Evolutionary conservation across 2,888 invertebrate species (phyloP).

Genomic region (Rhamnusium bicolor): DNA sequence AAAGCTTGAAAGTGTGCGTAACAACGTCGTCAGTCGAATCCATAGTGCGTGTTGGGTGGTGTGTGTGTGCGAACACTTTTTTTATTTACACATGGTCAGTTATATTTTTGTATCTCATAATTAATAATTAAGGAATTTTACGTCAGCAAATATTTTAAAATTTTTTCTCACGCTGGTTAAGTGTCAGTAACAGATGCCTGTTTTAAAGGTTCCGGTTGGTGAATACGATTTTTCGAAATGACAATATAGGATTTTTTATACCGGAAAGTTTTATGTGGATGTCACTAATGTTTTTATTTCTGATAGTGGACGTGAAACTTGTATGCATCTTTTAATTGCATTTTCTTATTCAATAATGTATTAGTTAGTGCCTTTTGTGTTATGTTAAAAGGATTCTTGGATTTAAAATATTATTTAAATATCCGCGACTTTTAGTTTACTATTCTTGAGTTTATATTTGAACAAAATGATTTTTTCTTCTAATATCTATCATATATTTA

Average conservation of each 20-base stretch:
- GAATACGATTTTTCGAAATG: background rate
- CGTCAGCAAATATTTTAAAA: background rate
- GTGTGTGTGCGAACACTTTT: constrained; percentile 68
- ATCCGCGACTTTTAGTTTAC: no score
- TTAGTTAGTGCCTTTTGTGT: background rate
- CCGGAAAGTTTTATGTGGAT: background rate
- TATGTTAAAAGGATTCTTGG: background rate
- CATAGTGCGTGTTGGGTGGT: constrained; percentile 69
- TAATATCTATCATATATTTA: no score
- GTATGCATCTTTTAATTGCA: background rate
- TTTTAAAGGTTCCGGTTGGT: background rate
- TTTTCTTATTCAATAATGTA: background rate
- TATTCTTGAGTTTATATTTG: no score
- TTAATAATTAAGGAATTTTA: background rate
- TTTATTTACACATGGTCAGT: constrained; percentile 71
- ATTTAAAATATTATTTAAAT: background rate
- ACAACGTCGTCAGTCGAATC: constrained; percentile 67
- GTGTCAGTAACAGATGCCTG: background rate
- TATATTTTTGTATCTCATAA: constrained; percentile 47
- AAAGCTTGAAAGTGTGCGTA: constrained; percentile 69
- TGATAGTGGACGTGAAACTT: background rate
- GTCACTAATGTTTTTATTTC: background rate
- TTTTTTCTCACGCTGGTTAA: background rate
- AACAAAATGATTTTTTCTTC: no score
- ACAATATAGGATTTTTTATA: background rate